Conservation (phyloP, 2,113 vertebrate genomes). For the Ornithorhynchus anatinus region DNA sequence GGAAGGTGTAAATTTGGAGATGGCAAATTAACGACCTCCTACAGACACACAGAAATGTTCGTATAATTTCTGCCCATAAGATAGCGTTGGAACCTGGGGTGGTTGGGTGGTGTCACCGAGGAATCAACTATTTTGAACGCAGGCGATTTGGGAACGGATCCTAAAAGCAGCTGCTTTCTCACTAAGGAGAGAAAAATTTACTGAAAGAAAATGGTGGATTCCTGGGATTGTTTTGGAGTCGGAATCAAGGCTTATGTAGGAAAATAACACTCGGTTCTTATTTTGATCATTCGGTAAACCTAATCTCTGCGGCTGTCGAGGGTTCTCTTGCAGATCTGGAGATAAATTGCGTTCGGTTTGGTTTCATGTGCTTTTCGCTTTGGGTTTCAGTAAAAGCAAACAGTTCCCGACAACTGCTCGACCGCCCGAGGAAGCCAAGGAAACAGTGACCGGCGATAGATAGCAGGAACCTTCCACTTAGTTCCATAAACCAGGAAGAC, state of each 20-base stretch:
- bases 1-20: too few relatives aligned
- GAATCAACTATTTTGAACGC: too few relatives aligned
- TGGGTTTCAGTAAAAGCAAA: constrained; percentile 18
- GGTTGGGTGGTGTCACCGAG: too few relatives aligned
- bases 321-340: not conserved
- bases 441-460: not conserved
- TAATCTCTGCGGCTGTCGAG: not conserved
- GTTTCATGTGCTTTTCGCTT: not conserved
- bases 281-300: not conserved
- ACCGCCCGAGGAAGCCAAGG: not conserved
- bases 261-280: constrained; percentile 4
- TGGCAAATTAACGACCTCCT: too few relatives aligned
- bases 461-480: not conserved
- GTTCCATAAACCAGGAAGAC: not conserved
- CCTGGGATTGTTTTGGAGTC: not conserved
- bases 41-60: too few relatives aligned
- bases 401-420: not conserved
- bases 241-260: too few relatives aligned
- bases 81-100: too few relatives aligned
- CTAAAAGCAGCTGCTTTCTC: not conserved
- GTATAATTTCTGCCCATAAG: too few relatives aligned
- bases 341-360: constrained; percentile 5
- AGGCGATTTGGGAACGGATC: constrained; percentile 1
- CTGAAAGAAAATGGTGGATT: not conserved
- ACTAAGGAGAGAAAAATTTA: not conserved